These are phyloP conservation scores for Sinonovacula constricta DNA, from an alignment of 1,140 invertebrate species.

Conservation along the genomic window DNA sequence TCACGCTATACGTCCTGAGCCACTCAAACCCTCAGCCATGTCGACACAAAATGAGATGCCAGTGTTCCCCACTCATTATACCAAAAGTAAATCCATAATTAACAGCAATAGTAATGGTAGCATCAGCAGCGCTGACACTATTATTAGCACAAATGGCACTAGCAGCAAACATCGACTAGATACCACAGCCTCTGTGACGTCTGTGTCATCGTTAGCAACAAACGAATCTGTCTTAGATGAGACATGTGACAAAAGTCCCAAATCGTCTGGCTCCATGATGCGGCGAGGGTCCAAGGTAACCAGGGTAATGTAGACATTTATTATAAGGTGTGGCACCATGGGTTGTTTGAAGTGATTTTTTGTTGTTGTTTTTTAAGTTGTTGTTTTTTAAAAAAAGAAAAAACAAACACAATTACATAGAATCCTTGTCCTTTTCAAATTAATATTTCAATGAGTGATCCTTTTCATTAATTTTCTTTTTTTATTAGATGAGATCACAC, in stretches of 20 bases:
- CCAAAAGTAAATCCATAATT: too few relatives aligned
- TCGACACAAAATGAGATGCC: too few relatives aligned
- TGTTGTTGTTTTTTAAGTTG: conserved; percentile 11
- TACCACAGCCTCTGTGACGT: too few relatives aligned
- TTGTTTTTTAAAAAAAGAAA: conserved; percentile 3
- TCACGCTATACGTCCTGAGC: conserved; percentile 27
- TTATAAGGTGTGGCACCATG: conserved; percentile 51
- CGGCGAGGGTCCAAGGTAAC: conserved; percentile 46
- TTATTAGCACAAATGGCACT: too few relatives aligned
- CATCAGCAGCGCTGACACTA: too few relatives aligned
- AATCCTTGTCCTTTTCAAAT: not conserved
- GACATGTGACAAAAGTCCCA: not conserved
- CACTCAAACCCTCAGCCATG: conserved; percentile 24
- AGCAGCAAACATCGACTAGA: too few relatives aligned
- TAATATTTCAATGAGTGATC: not conserved
- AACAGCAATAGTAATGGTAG: too few relatives aligned
- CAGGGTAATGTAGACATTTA: conserved; percentile 51
- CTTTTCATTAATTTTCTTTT: not conserved
- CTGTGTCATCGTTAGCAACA: too few relatives aligned
- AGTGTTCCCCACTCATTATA: too few relatives aligned
- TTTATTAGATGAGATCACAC: not conserved
- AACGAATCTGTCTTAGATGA: too few relatives aligned
- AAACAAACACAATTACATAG: not conserved
- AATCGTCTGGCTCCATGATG: conserved; percentile 4
- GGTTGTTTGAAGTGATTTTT: conserved; percentile 13